Evolutionary conservation across 1,140 invertebrate species (phyloP), one percentile per base, ranked within the genome.

Genomic region (Pomacea maculata): DNA sequence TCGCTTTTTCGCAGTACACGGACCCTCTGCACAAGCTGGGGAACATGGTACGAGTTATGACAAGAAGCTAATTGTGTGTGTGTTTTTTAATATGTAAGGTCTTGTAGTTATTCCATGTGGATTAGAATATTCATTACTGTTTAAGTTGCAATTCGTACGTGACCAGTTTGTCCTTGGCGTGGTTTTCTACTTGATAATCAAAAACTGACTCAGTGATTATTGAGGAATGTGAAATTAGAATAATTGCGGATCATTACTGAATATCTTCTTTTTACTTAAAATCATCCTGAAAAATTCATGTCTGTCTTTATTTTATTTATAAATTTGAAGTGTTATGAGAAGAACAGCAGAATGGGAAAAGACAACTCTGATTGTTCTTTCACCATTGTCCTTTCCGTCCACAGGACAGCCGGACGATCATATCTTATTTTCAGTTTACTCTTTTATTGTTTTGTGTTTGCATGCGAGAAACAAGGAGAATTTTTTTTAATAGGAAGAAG

Each of bases 151-250:
- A 10, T 29, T 19, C 11, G 52, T 57, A 75, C 73, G 73, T 75
- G 25, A 63, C 74, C 64, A 63, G 7, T 63, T 75, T 75, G 55
- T 34, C 55, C 55, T 64, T 76, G 75, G 61, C 55, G 75, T 55
- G 34, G 19, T 45, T 17, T 64, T 15, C 57, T 9, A 75, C n/a
- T 21, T 10, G 21, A 61, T 25, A 15, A 4, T 14, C 21, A 25
- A 9, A n/a, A 57, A 75, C 1, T 19, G 34, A 15, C 8, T 34
- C 14, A 7, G 17, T 29, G 54, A 52, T 52, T 19, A 17, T 15
- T 61, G 17, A 52, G 25, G 21, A 19, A n/a, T 19, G 54, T 57
- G 19, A 21, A 55, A 5, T 57, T 75, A 57, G 0, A n/a, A 34
- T 11, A 21, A 12, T 74, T 25, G 55, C 15, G 3, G 52, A 52